Conservation (phyloP, 2,113 vertebrate species). For the Corythaixoides concolor region DNA sequence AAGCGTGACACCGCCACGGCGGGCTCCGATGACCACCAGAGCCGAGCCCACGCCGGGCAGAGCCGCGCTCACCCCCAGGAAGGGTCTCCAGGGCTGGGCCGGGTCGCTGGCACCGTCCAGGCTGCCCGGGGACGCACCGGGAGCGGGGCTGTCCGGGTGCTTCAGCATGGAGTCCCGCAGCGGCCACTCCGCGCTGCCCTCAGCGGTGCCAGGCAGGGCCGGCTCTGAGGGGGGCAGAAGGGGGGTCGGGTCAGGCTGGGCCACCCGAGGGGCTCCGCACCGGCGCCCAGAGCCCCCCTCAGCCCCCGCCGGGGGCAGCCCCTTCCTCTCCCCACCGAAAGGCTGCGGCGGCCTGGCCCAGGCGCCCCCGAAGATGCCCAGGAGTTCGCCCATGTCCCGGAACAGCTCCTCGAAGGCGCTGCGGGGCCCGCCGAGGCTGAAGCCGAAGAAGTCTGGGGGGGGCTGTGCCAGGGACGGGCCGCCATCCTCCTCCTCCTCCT, state of each 20-base stretch:
- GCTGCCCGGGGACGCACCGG: not conserved
- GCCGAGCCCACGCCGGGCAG: rapidly evolving
- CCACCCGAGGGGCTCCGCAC: not conserved
- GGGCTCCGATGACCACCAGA: rapidly evolving
- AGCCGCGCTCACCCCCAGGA: slow-evolving; percentile 47
- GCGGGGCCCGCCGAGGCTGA: not conserved
- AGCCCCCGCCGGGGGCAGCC: not conserved
- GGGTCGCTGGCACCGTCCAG: rapidly evolving
- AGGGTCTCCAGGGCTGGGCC: slow-evolving; percentile 42
- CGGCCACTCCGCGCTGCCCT: not conserved
- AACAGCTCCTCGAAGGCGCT: slow-evolving; percentile 2
- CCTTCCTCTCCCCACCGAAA: not conserved
- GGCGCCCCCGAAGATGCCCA: not conserved
- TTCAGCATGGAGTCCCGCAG: slow-evolving; percentile 80
- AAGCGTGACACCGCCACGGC: rapidly evolving
- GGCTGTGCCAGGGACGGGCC: not conserved
- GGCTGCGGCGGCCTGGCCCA: slow-evolving; percentile 51
- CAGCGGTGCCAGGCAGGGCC: not conserved
- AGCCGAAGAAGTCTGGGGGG: not conserved
- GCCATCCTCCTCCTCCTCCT: not conserved
- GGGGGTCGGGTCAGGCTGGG: not conserved
- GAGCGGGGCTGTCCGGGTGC: slow-evolving; percentile 40
- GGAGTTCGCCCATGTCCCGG: slow-evolving; percentile 23
- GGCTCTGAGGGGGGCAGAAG: not conserved
- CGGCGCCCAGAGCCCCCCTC: not conserved